Evolutionary conservation across 2,797 vertebrate genomes (phyloP).

Genomic region (Oreonectes daqikongensis): DNA sequence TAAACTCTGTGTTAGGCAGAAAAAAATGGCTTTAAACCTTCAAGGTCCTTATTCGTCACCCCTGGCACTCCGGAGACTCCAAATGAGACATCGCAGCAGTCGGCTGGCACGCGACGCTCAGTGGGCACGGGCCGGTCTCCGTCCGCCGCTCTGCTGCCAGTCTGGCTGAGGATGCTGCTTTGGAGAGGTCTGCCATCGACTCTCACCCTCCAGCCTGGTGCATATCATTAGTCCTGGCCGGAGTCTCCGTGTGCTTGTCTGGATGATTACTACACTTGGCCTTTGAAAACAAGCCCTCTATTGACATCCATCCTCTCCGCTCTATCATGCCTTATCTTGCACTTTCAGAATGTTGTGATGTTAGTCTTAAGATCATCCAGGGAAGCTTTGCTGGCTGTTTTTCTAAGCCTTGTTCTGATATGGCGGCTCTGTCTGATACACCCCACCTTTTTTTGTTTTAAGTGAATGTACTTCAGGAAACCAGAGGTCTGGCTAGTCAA

Average conservation of each 20-base stretch:
- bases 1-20: not conserved
- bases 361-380: slow-evolving; percentile 48
- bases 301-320: slow-evolving; percentile 56
- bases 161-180: slow-evolving; percentile 53
- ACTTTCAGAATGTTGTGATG: slow-evolving; percentile 42
- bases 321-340: slow-evolving; percentile 28
- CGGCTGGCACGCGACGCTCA: slow-evolving; percentile 61
- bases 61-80: slow-evolving; percentile 52
- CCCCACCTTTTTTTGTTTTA: slow-evolving; percentile 56
- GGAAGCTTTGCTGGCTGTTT: slow-evolving; percentile 61
- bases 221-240: slow-evolving; percentile 57
- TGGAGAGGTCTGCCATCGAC: slow-evolving; percentile 54
- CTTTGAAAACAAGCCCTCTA: slow-evolving; percentile 71
- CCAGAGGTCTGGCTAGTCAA: slow-evolving; percentile 58
- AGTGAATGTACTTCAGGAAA: slow-evolving; percentile 64
- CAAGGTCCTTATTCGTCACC: slow-evolving; percentile 55
- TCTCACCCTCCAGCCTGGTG: slow-evolving; percentile 48
- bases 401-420: slow-evolving; percentile 43
- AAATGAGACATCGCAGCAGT: slow-evolving; percentile 55
- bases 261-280: slow-evolving; percentile 75
- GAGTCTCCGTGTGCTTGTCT: slow-evolving; percentile 55
- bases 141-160: slow-evolving; percentile 60
- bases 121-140: slow-evolving; percentile 59
- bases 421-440: slow-evolving; percentile 59
- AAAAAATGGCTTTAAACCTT: slow-evolving; percentile 23